Evolutionary conservation across 2,797 vertebrate species (phyloP).

Genomic region (Poecilia picta): DNA sequence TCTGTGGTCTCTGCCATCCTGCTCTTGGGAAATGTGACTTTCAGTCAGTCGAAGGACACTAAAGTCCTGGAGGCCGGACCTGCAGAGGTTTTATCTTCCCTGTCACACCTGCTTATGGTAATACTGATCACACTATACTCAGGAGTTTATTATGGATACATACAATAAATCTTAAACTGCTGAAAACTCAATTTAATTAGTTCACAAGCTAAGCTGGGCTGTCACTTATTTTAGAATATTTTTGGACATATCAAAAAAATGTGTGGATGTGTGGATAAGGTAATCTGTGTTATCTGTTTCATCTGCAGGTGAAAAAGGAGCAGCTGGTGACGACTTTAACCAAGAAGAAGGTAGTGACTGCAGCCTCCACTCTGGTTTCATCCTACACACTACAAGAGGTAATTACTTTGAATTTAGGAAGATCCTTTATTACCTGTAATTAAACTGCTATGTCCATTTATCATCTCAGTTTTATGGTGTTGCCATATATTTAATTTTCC

Average conservation of each 20-base stretch:
- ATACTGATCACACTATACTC: neutral
- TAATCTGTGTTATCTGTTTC: neutral
- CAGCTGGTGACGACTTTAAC: conserved; percentile 89
- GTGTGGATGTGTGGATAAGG: neutral
- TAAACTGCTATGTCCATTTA: neutral
- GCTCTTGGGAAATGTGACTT: conserved; percentile 91
- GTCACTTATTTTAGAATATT: no score
- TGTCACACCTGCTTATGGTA: conserved; percentile 92
- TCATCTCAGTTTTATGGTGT: neutral
- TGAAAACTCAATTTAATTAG: neutral
- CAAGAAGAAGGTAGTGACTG: conserved; percentile 87
- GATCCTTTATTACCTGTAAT: neutral
- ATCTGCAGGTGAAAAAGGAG: conserved; percentile 87
- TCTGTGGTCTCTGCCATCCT: conserved; percentile 93
- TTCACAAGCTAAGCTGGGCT: neutral
- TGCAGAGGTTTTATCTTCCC: conserved; percentile 84
- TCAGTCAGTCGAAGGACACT: conserved; percentile 80
- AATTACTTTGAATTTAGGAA: neutral
- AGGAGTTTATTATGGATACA: neutral
- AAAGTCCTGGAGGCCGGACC: conserved; percentile 89
- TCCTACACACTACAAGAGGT: conserved; percentile 90
- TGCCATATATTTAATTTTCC: neutral
- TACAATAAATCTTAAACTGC: neutral
- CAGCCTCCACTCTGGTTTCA: conserved; percentile 82
- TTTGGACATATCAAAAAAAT: neutral